Base-by-base conservation (phyloP, 2,113 vertebrate genomes). In the Macrotis lagotis region DNA sequence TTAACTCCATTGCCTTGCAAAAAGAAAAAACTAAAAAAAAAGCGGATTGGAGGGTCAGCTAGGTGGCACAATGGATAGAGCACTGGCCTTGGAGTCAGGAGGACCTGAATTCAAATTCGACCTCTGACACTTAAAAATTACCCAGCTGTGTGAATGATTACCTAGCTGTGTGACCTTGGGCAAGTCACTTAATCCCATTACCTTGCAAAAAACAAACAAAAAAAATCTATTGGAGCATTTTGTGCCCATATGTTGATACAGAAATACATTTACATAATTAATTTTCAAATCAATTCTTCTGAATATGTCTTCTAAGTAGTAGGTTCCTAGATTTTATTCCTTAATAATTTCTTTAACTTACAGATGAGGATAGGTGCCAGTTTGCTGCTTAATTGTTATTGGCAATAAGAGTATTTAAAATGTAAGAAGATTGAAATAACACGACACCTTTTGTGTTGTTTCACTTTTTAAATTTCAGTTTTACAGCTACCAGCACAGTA, bases 391-490 rank as follows among this genome's bases (percentile, higher is more conserved):
- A 51, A 51, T 48, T 95, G 92, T 94, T 94, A 52, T 49, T 91
- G 37, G 83, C 47, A 53, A 89, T 91, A 51, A 89, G 88, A 94
- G 50, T 16, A 51, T 89, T 83, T 89, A 83, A 92, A 93, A 37
- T 92, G 24, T 90, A 83, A 83, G 37, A n/a, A 83, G n/a, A 83
- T 83, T 83, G 66, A 83, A 83, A 50, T 44, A 74, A 55, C 50
- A 94, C 89, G 59, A 90, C 59, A 48, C 89, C 88, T 89, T 92
- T 95, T 94, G 0, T 89, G 16, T 93, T 90, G 51, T 47, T 48
- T 93, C n/a, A 8, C 74, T 52, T n/a, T 96, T 92, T 93, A 0
- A 9, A 1, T 96, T 96, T 74, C 98, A 99, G 98, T 97, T 98
- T 98, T 90, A 96, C 97, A 90, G 95, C 96, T 26, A 59, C 96